These are phyloP conservation scores for Parotocinclus haroldoi DNA, from an alignment of 2,797 vertebrate species.

Conservation along the genomic window DNA sequence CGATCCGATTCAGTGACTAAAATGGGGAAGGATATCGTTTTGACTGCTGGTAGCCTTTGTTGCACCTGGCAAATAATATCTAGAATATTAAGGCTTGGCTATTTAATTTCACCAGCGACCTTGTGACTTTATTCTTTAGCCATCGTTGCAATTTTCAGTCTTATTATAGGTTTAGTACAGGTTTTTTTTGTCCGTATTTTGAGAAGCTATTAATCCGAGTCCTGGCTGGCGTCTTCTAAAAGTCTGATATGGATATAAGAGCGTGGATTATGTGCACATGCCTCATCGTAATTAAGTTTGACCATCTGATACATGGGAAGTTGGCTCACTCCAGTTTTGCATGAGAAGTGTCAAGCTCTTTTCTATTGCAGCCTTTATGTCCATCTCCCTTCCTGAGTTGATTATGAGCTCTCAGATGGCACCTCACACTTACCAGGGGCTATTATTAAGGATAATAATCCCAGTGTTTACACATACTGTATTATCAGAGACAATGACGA, in stretches of 20 bases:
- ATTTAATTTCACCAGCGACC: background rate
- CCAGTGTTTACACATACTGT: constrained; percentile 43
- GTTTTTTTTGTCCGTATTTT: constrained; percentile 30
- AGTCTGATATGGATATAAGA: constrained; percentile 38
- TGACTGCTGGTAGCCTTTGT: constrained; percentile 6
- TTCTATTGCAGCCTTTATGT: constrained; percentile 12
- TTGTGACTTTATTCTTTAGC: constrained; percentile 8
- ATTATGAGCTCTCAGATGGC: constrained; percentile 39
- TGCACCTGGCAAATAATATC: background rate
- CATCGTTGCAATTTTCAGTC: constrained; percentile 26
- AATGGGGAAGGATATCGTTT: constrained; percentile 7
- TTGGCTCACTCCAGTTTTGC: constrained; percentile 26
- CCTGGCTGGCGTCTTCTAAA: constrained; percentile 21
- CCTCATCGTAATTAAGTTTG: constrained; percentile 49
- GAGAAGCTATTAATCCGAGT: constrained; percentile 43
- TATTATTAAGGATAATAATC: constrained; percentile 42
- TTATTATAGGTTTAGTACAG: constrained; percentile 30
- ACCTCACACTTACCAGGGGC: constrained; percentile 17
- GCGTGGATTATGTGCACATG: constrained; percentile 25
- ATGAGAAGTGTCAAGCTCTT: constrained; percentile 2
- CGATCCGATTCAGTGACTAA: background rate
- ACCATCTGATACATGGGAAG: constrained; percentile 27
- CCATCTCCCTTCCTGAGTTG: constrained; percentile 16
- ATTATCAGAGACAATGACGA: constrained; percentile 44
- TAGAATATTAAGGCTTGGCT: background rate